A percentile compares a stretch with the other conserved stretches of the same genome.
These are phyloP conservation scores for Heteromurus nitidus DNA, from an alignment of 2,888 invertebrate species.

Conservation along the genomic window DNA sequence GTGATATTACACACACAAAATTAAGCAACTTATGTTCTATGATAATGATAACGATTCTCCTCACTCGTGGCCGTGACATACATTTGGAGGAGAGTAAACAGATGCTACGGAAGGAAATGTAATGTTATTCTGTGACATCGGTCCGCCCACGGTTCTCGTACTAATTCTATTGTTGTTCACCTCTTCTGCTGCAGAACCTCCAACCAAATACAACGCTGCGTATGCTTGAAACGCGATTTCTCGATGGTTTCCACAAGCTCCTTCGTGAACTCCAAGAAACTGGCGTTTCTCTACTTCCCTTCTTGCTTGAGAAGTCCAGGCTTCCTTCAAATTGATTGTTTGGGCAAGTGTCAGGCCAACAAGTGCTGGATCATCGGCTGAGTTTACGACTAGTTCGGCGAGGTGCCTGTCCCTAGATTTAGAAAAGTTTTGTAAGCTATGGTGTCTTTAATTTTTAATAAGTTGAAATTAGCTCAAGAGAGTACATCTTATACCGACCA, in stretches of 20 bases:
- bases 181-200: no score
- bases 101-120: neutral
- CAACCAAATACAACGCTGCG: neutral
- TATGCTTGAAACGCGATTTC: neutral
- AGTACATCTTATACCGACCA: no score
- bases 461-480: no score
- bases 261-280: neutral
- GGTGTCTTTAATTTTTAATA: neutral
- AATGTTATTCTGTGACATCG: neutral
- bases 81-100: neutral
- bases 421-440: neutral
- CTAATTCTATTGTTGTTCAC: neutral
- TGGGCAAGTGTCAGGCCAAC: neutral
- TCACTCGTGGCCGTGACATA: no score
- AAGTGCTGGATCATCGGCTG: neutral
- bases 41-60: no score
- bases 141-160: neutral
- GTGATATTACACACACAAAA: no score
- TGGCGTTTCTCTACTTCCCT: neutral
- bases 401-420: neutral
- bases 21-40: no score
- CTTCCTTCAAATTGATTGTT: neutral
- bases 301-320: neutral
- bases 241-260: neutral
- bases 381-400: constrained; percentile 3